Evolutionary conservation across 2,113 vertebrate genomes (phyloP), one percentile per base, ranked within the genome.

Genomic region (Anguilla rostrata): DNA sequence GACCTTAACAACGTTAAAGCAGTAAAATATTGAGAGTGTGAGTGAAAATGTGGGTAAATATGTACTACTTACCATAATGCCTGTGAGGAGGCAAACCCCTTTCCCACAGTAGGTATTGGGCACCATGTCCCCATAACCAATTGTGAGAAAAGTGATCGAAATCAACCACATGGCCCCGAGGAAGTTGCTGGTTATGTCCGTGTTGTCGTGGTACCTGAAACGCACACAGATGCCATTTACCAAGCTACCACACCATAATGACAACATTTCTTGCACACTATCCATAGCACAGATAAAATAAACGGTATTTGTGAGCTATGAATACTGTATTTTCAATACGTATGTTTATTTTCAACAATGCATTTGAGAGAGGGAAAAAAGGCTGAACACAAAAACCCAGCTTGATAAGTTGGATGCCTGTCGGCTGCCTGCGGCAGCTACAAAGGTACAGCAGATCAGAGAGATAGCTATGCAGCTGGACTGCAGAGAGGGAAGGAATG

Each of bases 141-240:
- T 99, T 87, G 98, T 99, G 87, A 99, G 96, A 96, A 99, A 99
- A 86, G 98, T 99, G 95, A 99, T 99, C 91, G 98, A 99, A 95
- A 99, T 99, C 95, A 99, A 97, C 98, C 98, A 99, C 98, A 99
- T 99, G 89, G 98, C 98, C 95, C 98, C 98, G 88, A 99, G 97
- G 88, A 99, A 99, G 93, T 99, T 99, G 96, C 98, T 99, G 91
- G 97, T 99, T 91, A 99, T 97, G 93, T 99, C 98, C 91, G 98
- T 97, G 92, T 97, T 97, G 90, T 99, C 98, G 85, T 99, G 98
- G 93, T 99, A 99, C 94, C 98, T 99, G 93, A 53, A 95, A 96
- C 91, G 92, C 22, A 66, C 3, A 66, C 60, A 26, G 12, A 53
- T 53, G 7, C 1, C 8, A 53, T 53, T 53, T 53, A 53, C 1